Evolutionary conservation across 2,888 invertebrate genomes (phyloP).

Genomic region (Drosophila limbata): DNA sequence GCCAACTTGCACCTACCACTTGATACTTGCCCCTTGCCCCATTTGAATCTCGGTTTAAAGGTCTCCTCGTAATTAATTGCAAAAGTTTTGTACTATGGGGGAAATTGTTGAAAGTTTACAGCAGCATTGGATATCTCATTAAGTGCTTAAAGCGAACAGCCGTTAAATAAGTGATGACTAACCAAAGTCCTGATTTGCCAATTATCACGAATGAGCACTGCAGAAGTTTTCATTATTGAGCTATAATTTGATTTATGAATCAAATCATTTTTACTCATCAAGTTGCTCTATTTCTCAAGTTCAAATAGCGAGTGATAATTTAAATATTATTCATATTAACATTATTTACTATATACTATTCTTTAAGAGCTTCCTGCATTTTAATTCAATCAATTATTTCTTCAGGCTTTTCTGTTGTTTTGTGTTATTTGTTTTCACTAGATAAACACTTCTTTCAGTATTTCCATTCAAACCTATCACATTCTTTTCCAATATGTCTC

Average conservation of each 20-base stretch:
- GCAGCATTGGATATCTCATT: conserved; percentile 48
- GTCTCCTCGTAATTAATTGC: conserved; percentile 72
- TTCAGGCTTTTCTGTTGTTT: neutral
- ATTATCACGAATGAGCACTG: conserved; percentile 40
- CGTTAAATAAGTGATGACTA: conserved; percentile 40
- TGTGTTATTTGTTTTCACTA: neutral
- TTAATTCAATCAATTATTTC: no score
- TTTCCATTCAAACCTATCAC: conserved; percentile 9
- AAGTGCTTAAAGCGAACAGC: conserved; percentile 34
- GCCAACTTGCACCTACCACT: conserved; percentile 6
- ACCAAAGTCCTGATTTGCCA: conserved; percentile 40
- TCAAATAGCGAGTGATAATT: no score
- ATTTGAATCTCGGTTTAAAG: conserved; percentile 40
- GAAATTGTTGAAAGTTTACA: conserved; percentile 58
- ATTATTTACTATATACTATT: no score
- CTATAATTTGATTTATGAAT: conserved; percentile 4
- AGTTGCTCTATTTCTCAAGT: neutral
- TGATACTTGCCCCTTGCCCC: conserved; percentile 1
- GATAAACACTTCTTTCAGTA: neutral
- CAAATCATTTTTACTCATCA: neutral
- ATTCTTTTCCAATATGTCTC: conserved; percentile 15
- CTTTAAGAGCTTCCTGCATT: no score
- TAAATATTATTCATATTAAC: no score
- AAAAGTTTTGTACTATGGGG: conserved; percentile 62
- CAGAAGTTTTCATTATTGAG: conserved; percentile 9